A percentile compares a stretch with the other conserved stretches of the same genome.
Conservation (phyloP, 1,140 invertebrate species). For the Euura lappo region DNA sequence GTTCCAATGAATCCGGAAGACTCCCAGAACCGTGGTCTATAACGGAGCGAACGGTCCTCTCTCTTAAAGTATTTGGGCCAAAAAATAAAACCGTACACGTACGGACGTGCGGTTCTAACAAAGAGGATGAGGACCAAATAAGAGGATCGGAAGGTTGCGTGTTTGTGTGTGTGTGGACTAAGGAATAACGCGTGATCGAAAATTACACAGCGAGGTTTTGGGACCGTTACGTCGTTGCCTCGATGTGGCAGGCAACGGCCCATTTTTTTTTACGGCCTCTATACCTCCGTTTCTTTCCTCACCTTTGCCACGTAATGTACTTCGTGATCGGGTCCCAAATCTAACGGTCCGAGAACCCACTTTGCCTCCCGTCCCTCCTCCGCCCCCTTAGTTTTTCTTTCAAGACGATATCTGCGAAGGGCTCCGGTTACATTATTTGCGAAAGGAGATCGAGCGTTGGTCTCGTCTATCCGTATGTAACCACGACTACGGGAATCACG, state of each 20-base stretch:
- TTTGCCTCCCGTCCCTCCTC: background rate
- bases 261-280: slow-evolving; percentile 25
- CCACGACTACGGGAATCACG: no score
- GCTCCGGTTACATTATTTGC: no score
- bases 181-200: background rate
- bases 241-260: slow-evolving; percentile 23
- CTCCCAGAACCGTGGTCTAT: background rate
- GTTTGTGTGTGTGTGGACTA: no score
- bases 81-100: background rate
- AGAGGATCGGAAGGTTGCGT: background rate
- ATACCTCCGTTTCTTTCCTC: slow-evolving; percentile 9
- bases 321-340: background rate
- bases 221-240: background rate
- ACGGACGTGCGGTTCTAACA: background rate
- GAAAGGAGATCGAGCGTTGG: no score
- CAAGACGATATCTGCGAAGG: no score
- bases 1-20: background rate
- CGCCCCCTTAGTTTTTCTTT: background rate
- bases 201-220: background rate
- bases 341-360: background rate
- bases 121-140: background rate
- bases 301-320: background rate
- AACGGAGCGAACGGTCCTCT: background rate
- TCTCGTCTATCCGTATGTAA: no score
- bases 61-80: background rate